These are phyloP conservation scores for Salarias fasciatus DNA, from an alignment of 2,797 vertebrate species.

Conservation along the genomic window DNA sequence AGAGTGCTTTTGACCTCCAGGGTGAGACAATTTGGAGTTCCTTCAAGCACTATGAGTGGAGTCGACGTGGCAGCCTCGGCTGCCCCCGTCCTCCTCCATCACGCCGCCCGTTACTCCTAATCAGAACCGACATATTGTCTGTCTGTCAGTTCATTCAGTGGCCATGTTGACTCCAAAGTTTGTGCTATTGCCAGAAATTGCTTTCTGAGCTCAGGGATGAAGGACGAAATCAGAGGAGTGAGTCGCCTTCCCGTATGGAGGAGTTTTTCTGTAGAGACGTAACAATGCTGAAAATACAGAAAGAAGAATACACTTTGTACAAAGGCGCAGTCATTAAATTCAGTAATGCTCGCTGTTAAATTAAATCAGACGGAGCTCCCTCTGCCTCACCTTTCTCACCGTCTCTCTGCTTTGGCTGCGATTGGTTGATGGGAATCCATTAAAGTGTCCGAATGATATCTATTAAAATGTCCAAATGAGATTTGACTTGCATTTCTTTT, in stretches of 20 bases:
- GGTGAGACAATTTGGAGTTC: conserved; percentile 79
- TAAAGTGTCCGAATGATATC: conserved; percentile 59
- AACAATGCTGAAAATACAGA: conserved; percentile 38
- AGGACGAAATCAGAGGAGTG: conserved; percentile 59
- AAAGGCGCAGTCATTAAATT: conserved; percentile 37
- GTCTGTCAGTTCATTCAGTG: conserved; percentile 68
- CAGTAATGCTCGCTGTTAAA: conserved; percentile 44
- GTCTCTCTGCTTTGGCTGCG: conserved; percentile 34
- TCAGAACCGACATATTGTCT: conserved; percentile 77
- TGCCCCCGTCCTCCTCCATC: conserved; percentile 68
- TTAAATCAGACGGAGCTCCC: conserved; percentile 35
- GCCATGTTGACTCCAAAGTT: conserved; percentile 66
- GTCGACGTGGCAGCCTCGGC: conserved; percentile 60
- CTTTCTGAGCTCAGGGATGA: conserved; percentile 56
- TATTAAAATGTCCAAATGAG: conserved; percentile 59
- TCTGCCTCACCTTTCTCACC: conserved; percentile 12
- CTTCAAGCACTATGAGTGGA: conserved; percentile 69
- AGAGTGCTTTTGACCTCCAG: conserved; percentile 81
- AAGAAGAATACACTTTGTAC: conserved; percentile 25
- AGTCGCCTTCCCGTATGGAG: conserved; percentile 23
- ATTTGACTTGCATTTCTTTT: conserved; percentile 51
- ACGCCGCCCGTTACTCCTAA: conserved; percentile 69
- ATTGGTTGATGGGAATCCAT: conserved; percentile 64
- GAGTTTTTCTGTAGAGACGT: conserved; percentile 28
- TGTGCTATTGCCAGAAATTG: conserved; percentile 58